These are phyloP conservation scores for Crocuta crocuta DNA, from an alignment of 2,113 vertebrate genomes.

Conservation along the genomic window DNA sequence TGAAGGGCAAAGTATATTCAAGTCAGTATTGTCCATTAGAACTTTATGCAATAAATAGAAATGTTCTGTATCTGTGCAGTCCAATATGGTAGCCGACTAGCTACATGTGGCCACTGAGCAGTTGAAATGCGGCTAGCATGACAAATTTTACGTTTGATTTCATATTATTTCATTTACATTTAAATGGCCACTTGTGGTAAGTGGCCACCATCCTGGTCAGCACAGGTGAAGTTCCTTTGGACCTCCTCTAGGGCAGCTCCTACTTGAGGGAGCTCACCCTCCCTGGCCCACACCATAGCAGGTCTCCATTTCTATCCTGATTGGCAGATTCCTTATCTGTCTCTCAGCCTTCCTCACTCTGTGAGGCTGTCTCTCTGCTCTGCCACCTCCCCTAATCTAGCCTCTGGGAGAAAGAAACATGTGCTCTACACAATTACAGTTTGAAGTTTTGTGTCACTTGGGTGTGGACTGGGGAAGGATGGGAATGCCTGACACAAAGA, in stretches of 20 bases:
- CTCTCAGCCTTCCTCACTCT: background rate
- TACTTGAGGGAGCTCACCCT: background rate
- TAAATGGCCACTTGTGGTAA: background rate
- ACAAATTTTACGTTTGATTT: background rate
- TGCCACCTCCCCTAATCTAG: background rate
- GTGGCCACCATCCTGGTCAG: background rate
- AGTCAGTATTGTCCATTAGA: background rate
- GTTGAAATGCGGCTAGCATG: background rate
- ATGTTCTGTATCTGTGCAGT: background rate
- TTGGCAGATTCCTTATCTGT: background rate
- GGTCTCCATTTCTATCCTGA: background rate
- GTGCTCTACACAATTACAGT: background rate
- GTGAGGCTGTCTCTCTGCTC: background rate
- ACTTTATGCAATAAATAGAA: background rate
- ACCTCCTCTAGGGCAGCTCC: background rate
- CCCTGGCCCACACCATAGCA: background rate
- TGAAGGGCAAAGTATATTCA: background rate
- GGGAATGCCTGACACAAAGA: background rate
- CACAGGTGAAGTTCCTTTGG: background rate
- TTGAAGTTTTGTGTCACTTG: background rate
- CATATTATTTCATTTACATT: background rate
- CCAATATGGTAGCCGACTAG: background rate
- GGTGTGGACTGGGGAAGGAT: background rate
- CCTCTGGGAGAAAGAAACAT: background rate
- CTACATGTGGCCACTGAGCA: background rate